These are phyloP conservation scores for Hippocampus comes DNA, from an alignment of 2,113 vertebrate species.

Conservation along the genomic window DNA sequence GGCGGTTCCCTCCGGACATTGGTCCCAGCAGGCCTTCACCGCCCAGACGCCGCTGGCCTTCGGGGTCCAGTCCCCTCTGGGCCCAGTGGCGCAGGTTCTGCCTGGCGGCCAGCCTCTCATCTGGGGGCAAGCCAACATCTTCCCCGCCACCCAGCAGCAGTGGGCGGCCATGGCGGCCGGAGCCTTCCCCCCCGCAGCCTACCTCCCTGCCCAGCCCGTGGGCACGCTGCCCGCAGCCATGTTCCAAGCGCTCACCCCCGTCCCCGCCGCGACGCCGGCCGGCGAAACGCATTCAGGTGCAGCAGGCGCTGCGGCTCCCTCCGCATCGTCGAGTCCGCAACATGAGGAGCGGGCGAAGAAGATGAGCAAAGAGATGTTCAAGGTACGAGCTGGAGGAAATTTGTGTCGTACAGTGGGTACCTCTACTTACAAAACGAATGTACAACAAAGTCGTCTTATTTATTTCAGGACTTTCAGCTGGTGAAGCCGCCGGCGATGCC, in stretches of 20 bases:
- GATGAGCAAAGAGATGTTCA: conserved; percentile 93
- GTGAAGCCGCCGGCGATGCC: conserved; percentile 90
- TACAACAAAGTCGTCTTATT: neutral
- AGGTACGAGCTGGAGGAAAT: conserved; percentile 47
- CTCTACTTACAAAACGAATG: too few species aligned
- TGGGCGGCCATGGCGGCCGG: conserved; percentile 91
- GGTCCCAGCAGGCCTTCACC: conserved; percentile 91
- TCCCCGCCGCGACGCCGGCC: conserved; percentile 78
- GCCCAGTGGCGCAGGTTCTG: conserved; percentile 86
- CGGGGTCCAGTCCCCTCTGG: conserved; percentile 73
- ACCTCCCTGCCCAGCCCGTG: conserved; percentile 95
- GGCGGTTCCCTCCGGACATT: conserved; percentile 90
- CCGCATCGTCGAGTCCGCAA: conserved; percentile 85
- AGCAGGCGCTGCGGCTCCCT: conserved; percentile 77
- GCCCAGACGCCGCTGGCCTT: conserved; percentile 89
- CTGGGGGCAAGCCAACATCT: conserved; percentile 93
- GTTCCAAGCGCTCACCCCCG: conserved; percentile 89
- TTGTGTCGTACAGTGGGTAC: neutral
- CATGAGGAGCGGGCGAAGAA: conserved; percentile 83
- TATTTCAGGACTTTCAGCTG: conserved; percentile 90
- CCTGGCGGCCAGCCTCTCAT: conserved; percentile 92
- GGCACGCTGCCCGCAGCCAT: conserved; percentile 93
- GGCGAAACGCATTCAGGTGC: conserved; percentile 79
- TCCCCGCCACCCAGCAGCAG: conserved; percentile 91
- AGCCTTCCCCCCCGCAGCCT: conserved; percentile 92